These are phyloP conservation scores for Fopius arisanus DNA, from an alignment of 1,140 invertebrate species.

Conservation along the genomic window DNA sequence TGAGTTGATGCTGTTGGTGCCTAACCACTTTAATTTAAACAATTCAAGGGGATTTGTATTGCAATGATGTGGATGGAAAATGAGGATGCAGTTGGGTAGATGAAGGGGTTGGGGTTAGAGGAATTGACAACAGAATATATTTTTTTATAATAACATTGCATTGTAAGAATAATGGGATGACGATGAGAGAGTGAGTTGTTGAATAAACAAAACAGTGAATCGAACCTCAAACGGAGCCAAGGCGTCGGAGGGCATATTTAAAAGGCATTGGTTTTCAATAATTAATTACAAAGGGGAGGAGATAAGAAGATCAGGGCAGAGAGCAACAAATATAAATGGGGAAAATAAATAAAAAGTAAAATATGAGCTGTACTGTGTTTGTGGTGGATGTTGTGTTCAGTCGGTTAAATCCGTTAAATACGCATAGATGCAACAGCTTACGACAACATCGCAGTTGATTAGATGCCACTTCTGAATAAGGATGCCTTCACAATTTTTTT, in stretches of 20 bases:
- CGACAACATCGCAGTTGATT: slow-evolving; percentile 26
- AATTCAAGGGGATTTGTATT: too few species aligned
- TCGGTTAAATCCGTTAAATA: slow-evolving; percentile 13
- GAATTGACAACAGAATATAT: not conserved
- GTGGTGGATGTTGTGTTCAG: not conserved
- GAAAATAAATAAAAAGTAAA: not conserved
- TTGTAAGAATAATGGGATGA: too few species aligned
- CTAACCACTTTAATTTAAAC: too few species aligned
- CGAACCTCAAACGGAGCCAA: too few species aligned
- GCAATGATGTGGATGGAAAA: too few species aligned
- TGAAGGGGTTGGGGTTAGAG: not conserved
- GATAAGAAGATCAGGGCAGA: not conserved
- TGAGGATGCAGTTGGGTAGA: too few species aligned
- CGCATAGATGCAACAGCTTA: slow-evolving; percentile 28
- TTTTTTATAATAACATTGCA: not conserved
- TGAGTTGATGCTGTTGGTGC: too few species aligned
- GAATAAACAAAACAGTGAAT: too few species aligned
- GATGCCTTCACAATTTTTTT: not conserved
- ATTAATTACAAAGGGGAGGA: not conserved
- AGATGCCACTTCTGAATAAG: slow-evolving; percentile 17
- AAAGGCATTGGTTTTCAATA: too few species aligned
- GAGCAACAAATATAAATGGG: not conserved
- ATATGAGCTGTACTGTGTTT: not conserved
- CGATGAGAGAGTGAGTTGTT: too few species aligned
- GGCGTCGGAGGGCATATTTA: too few species aligned